These are phyloP conservation scores for Scarus forsteni DNA, from an alignment of 2,797 vertebrate genomes.

Conservation along the genomic window DNA sequence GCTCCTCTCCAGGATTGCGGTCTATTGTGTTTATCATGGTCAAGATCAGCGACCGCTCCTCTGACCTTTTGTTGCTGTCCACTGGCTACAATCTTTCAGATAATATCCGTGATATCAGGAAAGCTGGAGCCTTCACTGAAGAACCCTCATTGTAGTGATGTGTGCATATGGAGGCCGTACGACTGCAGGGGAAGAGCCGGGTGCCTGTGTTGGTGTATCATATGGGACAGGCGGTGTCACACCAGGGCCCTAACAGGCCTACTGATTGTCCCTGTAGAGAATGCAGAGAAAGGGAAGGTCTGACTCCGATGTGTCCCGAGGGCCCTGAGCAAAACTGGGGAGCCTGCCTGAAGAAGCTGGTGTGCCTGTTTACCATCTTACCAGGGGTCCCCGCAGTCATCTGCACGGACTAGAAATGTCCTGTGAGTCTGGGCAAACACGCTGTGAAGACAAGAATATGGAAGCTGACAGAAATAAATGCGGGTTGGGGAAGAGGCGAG, in stretches of 20 bases:
- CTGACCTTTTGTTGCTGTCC: conserved; percentile 76
- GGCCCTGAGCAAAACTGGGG: conserved; percentile 58
- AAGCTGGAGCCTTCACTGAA: conserved; percentile 71
- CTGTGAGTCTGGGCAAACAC: conserved; percentile 75
- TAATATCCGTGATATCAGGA: conserved; percentile 72
- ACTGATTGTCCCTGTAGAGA: conserved; percentile 78
- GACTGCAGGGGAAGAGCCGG: conserved; percentile 63
- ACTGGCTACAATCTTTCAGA: conserved; percentile 76
- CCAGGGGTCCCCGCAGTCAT: conserved; percentile 70
- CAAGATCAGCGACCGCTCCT: conserved; percentile 53
- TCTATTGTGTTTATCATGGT: conserved; percentile 55
- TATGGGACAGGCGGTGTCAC: conserved; percentile 80
- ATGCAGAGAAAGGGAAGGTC: conserved; percentile 72
- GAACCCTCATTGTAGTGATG: conserved; percentile 80
- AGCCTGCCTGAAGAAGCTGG: conserved; percentile 77
- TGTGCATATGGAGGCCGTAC: conserved; percentile 83
- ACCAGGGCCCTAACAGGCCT: conserved; percentile 67
- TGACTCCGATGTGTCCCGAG: conserved; percentile 70
- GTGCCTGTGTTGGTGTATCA: conserved; percentile 69
- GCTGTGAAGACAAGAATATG: conserved; percentile 87
- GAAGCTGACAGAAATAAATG: conserved; percentile 88
- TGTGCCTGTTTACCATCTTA: conserved; percentile 82
- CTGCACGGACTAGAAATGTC: conserved; percentile 78
- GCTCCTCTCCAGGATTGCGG: not conserved
- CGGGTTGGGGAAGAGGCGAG: conserved; percentile 77